Conservation (phyloP, 2,888 invertebrate species). For the Panzeria rudis region DNA sequence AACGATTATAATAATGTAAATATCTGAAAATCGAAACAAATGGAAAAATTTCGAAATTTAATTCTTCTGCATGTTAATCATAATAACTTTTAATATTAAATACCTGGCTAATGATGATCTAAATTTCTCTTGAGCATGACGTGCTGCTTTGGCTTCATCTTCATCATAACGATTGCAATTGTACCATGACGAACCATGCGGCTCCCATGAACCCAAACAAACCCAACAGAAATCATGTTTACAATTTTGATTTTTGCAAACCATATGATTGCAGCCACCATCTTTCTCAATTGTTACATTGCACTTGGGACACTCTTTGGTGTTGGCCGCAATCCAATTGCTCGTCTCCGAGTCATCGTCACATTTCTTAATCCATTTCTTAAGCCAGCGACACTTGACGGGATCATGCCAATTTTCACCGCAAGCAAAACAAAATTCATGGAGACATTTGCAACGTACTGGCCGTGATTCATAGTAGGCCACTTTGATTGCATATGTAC, state of each 20-base stretch:
- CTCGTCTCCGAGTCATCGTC: slow-evolving; percentile 99
- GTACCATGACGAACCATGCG: slow-evolving; percentile 99
- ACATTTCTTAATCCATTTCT: slow-evolving; percentile 99
- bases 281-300: slow-evolving; percentile 98
- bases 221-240: slow-evolving; percentile 99
- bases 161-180: slow-evolving; percentile 99
- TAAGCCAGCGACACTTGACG: slow-evolving; percentile 95
- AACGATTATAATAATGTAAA: slow-evolving; percentile 99
- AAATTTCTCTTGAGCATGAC: slow-evolving; percentile 97
- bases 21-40: slow-evolving; percentile 86
- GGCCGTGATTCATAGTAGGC: slow-evolving; percentile 95
- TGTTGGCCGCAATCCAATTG: slow-evolving; percentile 99
- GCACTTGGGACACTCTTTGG: slow-evolving; percentile 99
- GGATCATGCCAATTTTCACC: slow-evolving; percentile 99
- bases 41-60: not conserved
- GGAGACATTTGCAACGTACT: slow-evolving; percentile 96
- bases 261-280: slow-evolving; percentile 99
- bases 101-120: slow-evolving; percentile 97
- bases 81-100: slow-evolving; percentile 74
- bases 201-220: slow-evolving; percentile 99
- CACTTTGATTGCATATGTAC: slow-evolving; percentile 97
- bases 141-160: slow-evolving; percentile 97
- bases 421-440: slow-evolving; percentile 98
- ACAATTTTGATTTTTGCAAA: slow-evolving; percentile 98
- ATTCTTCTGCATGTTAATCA: slow-evolving; percentile 3